A percentile compares a stretch with the other conserved stretches of the same genome.
These are phyloP conservation scores for Ctena decussata DNA, from an alignment of 2,888 invertebrate genomes.

Conservation along the genomic window DNA sequence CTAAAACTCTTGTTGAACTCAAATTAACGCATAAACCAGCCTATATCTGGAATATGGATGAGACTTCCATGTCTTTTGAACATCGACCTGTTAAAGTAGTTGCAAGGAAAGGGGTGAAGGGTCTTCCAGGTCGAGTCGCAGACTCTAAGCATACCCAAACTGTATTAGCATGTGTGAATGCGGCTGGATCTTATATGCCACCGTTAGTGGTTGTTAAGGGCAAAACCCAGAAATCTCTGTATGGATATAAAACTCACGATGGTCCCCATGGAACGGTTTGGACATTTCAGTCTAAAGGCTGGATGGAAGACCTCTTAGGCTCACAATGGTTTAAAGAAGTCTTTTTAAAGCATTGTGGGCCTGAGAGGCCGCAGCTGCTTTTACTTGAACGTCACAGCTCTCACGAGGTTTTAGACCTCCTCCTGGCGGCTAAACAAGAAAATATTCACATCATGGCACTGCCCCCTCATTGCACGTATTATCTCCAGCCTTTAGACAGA, in stretches of 20 bases:
- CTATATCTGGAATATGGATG: not conserved
- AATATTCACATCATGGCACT: not conserved
- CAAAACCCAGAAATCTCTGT: not conserved
- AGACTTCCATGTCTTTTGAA: not conserved
- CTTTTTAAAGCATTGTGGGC: slow-evolving; percentile 2
- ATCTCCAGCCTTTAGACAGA: not conserved
- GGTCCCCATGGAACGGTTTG: not conserved
- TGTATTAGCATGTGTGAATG: not conserved
- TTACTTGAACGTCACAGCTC: not conserved
- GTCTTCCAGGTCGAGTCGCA: not conserved
- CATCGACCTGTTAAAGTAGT: not conserved
- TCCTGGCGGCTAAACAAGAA: not conserved
- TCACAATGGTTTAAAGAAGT: not conserved
- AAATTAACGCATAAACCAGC: not conserved
- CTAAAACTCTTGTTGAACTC: not conserved
- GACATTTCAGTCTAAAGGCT: not conserved
- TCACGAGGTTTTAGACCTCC: not conserved
- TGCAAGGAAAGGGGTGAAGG: not conserved
- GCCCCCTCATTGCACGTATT: not conserved
- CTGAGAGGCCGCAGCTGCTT: not conserved
- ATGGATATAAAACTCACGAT: not conserved
- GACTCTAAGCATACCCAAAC: not conserved
- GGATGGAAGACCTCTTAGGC: not conserved
- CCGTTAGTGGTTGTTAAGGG: not conserved
- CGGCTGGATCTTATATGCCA: not conserved